Base-by-base conservation (phyloP, 2,888 invertebrate species). In the Tachina grossa region DNA sequence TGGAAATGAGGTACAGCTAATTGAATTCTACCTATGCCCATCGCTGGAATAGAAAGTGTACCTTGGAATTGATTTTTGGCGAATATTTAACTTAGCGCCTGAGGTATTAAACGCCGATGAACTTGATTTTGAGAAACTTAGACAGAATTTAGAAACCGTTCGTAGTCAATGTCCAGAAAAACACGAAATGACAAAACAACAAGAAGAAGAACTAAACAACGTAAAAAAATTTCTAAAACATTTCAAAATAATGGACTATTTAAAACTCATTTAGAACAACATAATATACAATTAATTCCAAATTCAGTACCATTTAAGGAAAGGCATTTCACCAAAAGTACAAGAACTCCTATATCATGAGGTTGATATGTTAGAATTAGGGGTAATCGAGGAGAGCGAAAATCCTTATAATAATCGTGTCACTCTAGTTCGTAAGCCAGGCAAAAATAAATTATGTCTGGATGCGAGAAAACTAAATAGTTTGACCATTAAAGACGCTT, bases 61-160 rank as follows among this genome's bases (percentile, higher is more conserved):
- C 19, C 41, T 63, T 19, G 63, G 63, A 4, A 63, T 43, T 43
- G 16, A 63, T 63, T 63, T 63, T 39, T 63, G 63, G 63, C 63
- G 63, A 8, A 63, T 11, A 43, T 63, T 63, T 45, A 19, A 63
- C 9, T 63, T 63, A 43, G 63, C 39, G 4, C 63, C 63, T 5
- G 63, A 63, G 6, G 43, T 63, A 10, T 11, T 63, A 13, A 19
- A 19, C 4, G 10, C 19, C 16, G 43, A 19, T 10, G 43, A 63
- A 16, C 19, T 65, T 1, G 45, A 45, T 5, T 13, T 65, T 14
- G 47, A 65, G 9, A 47, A 51, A 16, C 22, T 22, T 2, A 22
- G 22, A 22, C 22, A 22, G 13, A 47, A 13, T 47, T 47, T 47
- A 47, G 47, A 47, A 11, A 10, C 47, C 47, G 11, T 47, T 47